Evolutionary conservation across 2,113 vertebrate genomes (phyloP).

Genomic region (Reinhardtius hippoglossoides): DNA sequence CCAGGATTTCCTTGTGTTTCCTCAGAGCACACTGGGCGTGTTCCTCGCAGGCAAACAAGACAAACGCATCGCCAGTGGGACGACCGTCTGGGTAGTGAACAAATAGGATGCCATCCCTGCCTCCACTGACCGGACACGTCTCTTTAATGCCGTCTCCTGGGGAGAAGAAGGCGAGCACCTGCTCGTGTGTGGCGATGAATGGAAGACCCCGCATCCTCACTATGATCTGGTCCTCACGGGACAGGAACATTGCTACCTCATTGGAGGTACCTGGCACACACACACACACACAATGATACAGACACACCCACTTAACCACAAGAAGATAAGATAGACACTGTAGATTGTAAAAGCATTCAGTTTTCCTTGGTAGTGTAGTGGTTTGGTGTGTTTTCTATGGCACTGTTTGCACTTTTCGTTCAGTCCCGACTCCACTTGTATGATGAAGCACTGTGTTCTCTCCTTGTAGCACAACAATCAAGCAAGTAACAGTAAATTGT

Average conservation of each 20-base stretch:
- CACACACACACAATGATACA: conserved; percentile 6
- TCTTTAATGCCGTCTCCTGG: conserved; percentile 66
- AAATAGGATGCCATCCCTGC: conserved; percentile 88
- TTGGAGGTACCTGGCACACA: conserved; percentile 90
- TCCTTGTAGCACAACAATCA: neutral
- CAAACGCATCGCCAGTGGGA: conserved; percentile 96
- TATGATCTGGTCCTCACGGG: conserved; percentile 94
- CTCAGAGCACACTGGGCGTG: conserved; percentile 92
- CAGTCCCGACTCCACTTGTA: no score
- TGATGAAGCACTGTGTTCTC: neutral
- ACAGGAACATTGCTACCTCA: conserved; percentile 94
- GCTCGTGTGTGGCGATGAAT: conserved; percentile 91
- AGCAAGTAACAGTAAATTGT: no score
- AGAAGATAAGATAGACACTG: neutral
- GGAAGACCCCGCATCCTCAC: conserved; percentile 94
- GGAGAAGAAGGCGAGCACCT: conserved; percentile 90
- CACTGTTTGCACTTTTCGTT: neutral
- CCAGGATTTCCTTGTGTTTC: conserved; percentile 96
- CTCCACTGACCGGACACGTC: conserved; percentile 89
- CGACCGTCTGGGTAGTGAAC: conserved; percentile 95
- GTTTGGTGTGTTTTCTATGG: no score
- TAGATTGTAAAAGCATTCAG: neutral
- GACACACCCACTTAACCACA: conserved; percentile 5
- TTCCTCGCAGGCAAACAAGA: conserved; percentile 95
- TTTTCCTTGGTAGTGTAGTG: neutral